Evolutionary conservation across 2,797 vertebrate species (phyloP).

Genomic region (Pampus argenteus): DNA sequence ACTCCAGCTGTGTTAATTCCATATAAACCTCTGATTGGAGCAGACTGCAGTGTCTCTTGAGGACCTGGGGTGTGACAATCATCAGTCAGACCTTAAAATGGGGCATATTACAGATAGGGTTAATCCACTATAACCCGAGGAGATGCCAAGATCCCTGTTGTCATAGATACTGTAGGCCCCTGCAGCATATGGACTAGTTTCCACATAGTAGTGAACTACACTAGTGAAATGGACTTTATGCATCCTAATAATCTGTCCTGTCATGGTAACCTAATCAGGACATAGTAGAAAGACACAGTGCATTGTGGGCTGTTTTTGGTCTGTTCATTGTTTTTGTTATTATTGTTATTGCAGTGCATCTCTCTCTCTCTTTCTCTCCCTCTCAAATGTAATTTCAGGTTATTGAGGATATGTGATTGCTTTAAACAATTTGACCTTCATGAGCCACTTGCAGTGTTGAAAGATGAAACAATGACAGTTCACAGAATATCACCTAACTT

Average conservation of each 20-base stretch:
- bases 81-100: slow-evolving; percentile 68
- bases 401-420: slow-evolving; percentile 35
- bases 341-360: too few relatives aligned
- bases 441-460: slow-evolving; percentile 3
- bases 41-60: slow-evolving; percentile 56
- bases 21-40: slow-evolving; percentile 68
- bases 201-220: slow-evolving; percentile 17
- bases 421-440: slow-evolving; percentile 16
- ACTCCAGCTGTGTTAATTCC: slow-evolving; percentile 75
- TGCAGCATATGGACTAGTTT: slow-evolving; percentile 33
- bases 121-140: slow-evolving; percentile 58
- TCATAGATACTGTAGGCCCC: slow-evolving; percentile 51
- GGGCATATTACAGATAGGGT: slow-evolving; percentile 59
- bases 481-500: slow-evolving; percentile 53
- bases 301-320: too few relatives aligned
- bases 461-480: slow-evolving; percentile 55
- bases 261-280: slow-evolving; percentile 23
- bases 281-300: slow-evolving; percentile 5
- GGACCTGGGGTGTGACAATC: slow-evolving; percentile 58
- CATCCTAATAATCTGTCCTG: slow-evolving; percentile 22
- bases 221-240: slow-evolving; percentile 27
- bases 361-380: too few relatives aligned
- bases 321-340: too few relatives aligned
- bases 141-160: slow-evolving; percentile 50
- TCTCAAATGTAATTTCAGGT: slow-evolving; percentile 30